phyloP scores from a whole-genome alignment of 1,140 invertebrate species.

The Akabosia matsudoensis region DNA sequence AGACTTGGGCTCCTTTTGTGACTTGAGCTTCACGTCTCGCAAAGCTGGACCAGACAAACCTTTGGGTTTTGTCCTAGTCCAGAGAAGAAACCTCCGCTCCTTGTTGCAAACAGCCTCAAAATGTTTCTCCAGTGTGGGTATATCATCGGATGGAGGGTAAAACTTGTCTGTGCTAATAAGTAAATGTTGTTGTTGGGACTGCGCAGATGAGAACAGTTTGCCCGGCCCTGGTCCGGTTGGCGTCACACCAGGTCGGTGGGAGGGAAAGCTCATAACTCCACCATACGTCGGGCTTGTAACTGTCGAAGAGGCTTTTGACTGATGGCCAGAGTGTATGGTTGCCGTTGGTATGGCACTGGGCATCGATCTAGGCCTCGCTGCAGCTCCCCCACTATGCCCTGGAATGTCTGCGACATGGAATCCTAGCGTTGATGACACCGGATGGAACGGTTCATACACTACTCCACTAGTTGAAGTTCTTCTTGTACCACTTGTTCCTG shows the following conservation, averaged over 20 bases:
- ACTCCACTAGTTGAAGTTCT: neutral
- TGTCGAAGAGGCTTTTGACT: neutral
- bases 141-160: conserved; percentile 58
- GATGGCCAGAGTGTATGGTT: neutral
- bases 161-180: neutral
- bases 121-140: conserved; percentile 74
- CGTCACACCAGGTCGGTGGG: neutral
- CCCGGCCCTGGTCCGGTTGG: conserved; percentile 12
- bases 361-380: conserved; percentile 9
- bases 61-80: conserved; percentile 72
- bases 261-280: conserved; percentile 5
- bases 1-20: conserved; percentile 31
- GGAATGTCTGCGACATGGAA: conserved; percentile 19
- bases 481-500: neutral
- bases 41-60: conserved; percentile 57
- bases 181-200: neutral
- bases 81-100: conserved; percentile 72
- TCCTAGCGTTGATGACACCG: neutral
- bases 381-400: neutral
- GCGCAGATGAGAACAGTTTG: neutral
- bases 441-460: too few species aligned
- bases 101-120: conserved; percentile 73
- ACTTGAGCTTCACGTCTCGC: conserved; percentile 54
- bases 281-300: conserved; percentile 8
- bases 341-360: conserved; percentile 7